phyloP scores from a whole-genome alignment of 2,797 vertebrate genomes.

The Semaprochilodus insignis region DNA sequence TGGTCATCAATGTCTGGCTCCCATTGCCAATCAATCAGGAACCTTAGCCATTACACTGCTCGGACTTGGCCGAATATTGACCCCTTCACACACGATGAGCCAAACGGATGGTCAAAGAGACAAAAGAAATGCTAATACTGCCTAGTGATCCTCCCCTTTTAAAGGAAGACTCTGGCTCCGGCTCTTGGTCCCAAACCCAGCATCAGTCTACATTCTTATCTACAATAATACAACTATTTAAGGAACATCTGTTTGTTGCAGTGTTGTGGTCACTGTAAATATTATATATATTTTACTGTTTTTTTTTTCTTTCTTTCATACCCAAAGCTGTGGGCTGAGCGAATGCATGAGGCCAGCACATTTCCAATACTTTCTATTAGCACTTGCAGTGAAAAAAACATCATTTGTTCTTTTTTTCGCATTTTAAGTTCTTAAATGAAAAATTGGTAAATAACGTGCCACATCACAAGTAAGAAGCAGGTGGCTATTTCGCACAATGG shows the following conservation, averaged over 20 bases:
- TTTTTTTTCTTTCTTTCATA: no score
- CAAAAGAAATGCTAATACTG: conserved; percentile 4
- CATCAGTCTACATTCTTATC: no score
- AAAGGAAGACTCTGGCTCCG: neutral
- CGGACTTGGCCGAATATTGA: conserved; percentile 41
- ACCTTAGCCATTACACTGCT: conserved; percentile 33
- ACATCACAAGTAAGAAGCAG: no score
- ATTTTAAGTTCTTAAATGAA: no score
- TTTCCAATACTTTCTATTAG: no score
- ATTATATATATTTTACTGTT: neutral
- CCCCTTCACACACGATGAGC: conserved; percentile 21
- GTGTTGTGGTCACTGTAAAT: neutral
- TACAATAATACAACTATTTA: neutral
- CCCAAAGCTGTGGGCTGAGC: no score
- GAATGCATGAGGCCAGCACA: no score
- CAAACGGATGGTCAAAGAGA: conserved; percentile 1
- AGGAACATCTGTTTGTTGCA: neutral
- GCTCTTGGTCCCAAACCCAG: neutral
- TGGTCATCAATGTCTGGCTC: conserved; percentile 53
- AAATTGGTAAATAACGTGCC: no score
- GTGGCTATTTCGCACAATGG: no score
- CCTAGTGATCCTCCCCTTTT: conserved; percentile 4
- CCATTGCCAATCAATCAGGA: conserved; percentile 48
- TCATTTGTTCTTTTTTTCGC: no score
- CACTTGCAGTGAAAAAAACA: no score